Evolutionary conservation across 2,797 vertebrate genomes (phyloP).

Genomic region (Potorous gilbertii): DNA sequence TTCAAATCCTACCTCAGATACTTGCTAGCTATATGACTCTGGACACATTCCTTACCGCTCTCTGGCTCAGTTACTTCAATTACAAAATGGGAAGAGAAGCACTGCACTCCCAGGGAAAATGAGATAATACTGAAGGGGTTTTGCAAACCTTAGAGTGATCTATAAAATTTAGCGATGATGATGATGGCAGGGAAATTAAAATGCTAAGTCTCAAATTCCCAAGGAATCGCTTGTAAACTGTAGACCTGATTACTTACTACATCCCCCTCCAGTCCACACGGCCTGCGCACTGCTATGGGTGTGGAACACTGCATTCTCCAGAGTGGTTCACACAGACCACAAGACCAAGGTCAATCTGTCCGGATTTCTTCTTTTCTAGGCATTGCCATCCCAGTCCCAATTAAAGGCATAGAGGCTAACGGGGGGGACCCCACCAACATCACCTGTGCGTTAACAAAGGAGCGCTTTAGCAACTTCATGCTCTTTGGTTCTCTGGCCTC

Average conservation of each 20-base stretch:
- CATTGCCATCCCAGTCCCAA: slow-evolving; percentile 95
- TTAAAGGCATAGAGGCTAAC: slow-evolving; percentile 91
- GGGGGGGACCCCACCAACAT: slow-evolving; percentile 87
- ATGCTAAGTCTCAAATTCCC: slow-evolving; percentile 32
- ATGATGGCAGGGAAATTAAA: neutral
- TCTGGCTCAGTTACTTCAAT: neutral
- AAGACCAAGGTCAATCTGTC: slow-evolving; percentile 51
- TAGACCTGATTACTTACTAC: slow-evolving; percentile 30
- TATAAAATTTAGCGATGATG: neutral
- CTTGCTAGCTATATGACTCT: neutral
- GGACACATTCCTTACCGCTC: neutral
- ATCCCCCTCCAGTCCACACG: neutral
- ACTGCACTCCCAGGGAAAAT: neutral
- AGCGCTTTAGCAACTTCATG: slow-evolving; percentile 93
- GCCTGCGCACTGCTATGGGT: too few species aligned
- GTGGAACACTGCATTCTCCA: fast-evolving
- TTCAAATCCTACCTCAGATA: neutral
- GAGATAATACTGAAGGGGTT: neutral
- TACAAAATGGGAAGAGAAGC: neutral
- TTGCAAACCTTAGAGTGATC: neutral
- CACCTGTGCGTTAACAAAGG: slow-evolving; percentile 90
- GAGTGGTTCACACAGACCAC: neutral
- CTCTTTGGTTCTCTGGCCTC: slow-evolving; percentile 94
- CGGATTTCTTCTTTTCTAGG: slow-evolving; percentile 86
- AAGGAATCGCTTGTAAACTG: neutral